These are phyloP conservation scores for Myodes glareolus DNA, from an alignment of 2,113 vertebrate genomes.

Conservation along the genomic window DNA sequence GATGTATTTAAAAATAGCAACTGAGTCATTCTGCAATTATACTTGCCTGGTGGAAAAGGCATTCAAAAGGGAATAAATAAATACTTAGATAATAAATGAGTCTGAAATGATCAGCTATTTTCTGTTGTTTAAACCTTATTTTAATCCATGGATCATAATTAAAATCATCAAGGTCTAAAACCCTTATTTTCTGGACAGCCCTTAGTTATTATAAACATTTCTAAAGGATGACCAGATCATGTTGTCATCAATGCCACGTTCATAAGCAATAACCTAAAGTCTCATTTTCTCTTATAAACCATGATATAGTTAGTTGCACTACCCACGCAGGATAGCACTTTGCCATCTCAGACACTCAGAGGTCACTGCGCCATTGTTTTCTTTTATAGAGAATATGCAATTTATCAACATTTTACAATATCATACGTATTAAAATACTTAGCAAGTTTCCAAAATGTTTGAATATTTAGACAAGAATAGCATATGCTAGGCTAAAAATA, in stretches of 20 bases:
- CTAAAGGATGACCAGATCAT: neutral
- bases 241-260: neutral
- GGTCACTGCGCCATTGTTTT: conserved; percentile 56
- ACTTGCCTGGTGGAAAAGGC: conserved; percentile 36
- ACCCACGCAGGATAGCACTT: neutral
- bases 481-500: conserved; percentile 83
- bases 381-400: conserved; percentile 67
- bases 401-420: conserved; percentile 70
- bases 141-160: conserved; percentile 5
- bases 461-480: conserved; percentile 82
- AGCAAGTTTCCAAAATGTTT: conserved; percentile 72
- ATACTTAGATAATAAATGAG: conserved; percentile 12
- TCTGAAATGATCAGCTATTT: conserved; percentile 36
- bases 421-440: conserved; percentile 73
- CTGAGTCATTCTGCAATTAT: conserved; percentile 62
- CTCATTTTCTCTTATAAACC: neutral
- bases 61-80: conserved; percentile 48
- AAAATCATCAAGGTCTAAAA: neutral
- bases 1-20: conserved; percentile 71
- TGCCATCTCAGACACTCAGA: conserved; percentile 55
- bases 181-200: neutral
- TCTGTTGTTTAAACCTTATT: neutral
- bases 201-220: neutral
- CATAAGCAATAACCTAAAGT: conserved; percentile 25
- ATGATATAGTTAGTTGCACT: conserved; percentile 16